Percentiles rank a stretch among this genome's conserved stretches.
phyloP scores from a whole-genome alignment of 2,888 invertebrate genomes.

The Pegoplata infirma region DNA sequence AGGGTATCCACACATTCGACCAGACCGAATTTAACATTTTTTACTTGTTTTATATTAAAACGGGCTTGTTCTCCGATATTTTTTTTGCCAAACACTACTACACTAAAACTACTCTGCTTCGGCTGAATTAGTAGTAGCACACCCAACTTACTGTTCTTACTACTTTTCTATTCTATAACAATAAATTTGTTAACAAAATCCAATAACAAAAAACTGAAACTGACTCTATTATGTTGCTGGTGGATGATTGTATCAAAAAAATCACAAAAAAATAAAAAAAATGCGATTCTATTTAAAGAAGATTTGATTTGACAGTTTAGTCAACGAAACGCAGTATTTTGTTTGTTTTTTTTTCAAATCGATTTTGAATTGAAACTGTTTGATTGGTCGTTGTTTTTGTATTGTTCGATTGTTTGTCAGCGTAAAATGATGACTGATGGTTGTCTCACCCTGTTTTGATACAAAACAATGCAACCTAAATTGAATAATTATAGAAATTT shows the following conservation, averaged over 20 bases:
- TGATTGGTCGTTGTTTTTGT: background rate
- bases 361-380: conserved; percentile 35
- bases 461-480: conserved; percentile 58
- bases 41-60: no score
- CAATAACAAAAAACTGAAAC: background rate
- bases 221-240: background rate
- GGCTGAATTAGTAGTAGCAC: conserved; percentile 28
- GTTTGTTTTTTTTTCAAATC: conserved; percentile 38
- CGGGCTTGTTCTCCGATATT: conserved; percentile 54
- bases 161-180: background rate
- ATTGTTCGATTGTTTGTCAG: conserved; percentile 30
- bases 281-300: background rate
- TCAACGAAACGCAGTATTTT: conserved; percentile 6
- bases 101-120: background rate
- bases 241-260: background rate
- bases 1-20: no score
- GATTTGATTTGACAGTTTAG: background rate
- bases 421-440: conserved; percentile 55
- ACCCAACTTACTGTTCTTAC: conserved; percentile 28
- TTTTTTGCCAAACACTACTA: conserved; percentile 35
- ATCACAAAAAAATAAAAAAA: no score
- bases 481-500: conserved; percentile 60
- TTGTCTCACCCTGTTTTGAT: conserved; percentile 59
- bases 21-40: no score
- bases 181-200: background rate